Conservation (phyloP, 1,140 invertebrate species). For the Neodiprion lecontei region DNA sequence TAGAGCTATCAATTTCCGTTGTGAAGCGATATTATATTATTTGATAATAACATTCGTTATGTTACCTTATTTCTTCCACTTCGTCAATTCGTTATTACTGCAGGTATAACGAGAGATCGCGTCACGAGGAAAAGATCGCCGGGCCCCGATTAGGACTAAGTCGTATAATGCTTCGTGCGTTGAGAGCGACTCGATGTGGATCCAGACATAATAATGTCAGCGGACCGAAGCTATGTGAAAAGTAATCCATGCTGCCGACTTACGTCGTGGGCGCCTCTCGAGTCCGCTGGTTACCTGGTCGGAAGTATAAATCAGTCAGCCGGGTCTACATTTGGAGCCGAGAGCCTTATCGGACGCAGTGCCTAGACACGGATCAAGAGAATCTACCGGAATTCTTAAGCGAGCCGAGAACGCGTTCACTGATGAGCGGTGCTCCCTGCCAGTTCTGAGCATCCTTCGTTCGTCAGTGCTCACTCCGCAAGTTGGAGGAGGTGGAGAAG, state of each 20-base stretch:
- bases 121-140: background rate
- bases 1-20: too few relatives aligned
- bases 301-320: slow-evolving; percentile 7
- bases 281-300: background rate
- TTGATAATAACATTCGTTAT: too few relatives aligned
- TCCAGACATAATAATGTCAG: background rate
- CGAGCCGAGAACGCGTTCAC: too few relatives aligned
- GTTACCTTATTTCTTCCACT: too few relatives aligned
- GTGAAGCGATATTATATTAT: too few relatives aligned
- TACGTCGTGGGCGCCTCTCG: background rate
- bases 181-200: background rate
- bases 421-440: background rate
- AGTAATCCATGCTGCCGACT: slow-evolving; percentile 1
- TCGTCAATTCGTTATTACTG: too few relatives aligned
- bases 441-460: too few relatives aligned
- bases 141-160: background rate
- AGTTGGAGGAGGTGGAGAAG: background rate
- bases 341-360: background rate
- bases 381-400: background rate
- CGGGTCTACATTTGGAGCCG: background rate
- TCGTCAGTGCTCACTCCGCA: too few relatives aligned
- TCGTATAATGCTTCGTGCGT: background rate
- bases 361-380: slow-evolving; percentile 1
- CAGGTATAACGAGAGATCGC: too few relatives aligned
- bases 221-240: slow-evolving; percentile 6